phyloP scores from a whole-genome alignment of 2,113 vertebrate species.

The Oryzias celebensis region DNA sequence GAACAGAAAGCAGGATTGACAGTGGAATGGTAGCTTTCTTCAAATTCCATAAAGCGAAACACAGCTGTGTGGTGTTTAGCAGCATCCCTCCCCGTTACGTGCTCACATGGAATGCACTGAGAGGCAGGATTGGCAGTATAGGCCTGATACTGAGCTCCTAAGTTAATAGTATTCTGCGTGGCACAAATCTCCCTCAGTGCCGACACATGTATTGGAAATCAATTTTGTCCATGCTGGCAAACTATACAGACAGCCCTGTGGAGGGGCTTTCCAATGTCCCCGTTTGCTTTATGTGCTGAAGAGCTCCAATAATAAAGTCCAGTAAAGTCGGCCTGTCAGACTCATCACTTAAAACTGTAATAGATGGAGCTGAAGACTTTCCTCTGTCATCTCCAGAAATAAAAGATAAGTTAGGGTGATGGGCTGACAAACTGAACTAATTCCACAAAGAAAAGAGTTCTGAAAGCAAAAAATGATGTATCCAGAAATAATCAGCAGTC shows the following conservation, averaged over 20 bases:
- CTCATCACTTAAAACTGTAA: neutral
- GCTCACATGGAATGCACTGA: neutral
- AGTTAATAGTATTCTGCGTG: constrained; percentile 31
- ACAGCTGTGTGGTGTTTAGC: neutral
- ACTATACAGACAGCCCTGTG: constrained; percentile 38
- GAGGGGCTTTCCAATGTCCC: constrained; percentile 33
- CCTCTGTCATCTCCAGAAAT: neutral
- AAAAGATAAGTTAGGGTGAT: neutral
- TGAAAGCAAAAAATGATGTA: too few relatives aligned
- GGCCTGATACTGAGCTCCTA: constrained; percentile 20
- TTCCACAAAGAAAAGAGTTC: too few relatives aligned
- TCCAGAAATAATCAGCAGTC: too few relatives aligned
- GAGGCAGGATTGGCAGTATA: neutral
- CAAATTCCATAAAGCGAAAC: too few relatives aligned
- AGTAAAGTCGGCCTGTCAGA: neutral
- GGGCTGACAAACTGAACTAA: too few relatives aligned
- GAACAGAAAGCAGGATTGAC: too few relatives aligned
- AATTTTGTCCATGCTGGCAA: constrained; percentile 49
- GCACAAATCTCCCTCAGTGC: constrained; percentile 40
- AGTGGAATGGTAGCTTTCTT: too few relatives aligned
- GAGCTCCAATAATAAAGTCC: constrained; percentile 2
- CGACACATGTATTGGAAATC: constrained; percentile 68
- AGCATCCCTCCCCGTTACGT: constrained; percentile 13
- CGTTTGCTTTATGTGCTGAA: constrained; percentile 23
- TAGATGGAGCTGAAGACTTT: neutral